These are phyloP conservation scores for Reticulitermes lucifugus DNA, from an alignment of 2,888 invertebrate genomes.

Conservation along the genomic window DNA sequence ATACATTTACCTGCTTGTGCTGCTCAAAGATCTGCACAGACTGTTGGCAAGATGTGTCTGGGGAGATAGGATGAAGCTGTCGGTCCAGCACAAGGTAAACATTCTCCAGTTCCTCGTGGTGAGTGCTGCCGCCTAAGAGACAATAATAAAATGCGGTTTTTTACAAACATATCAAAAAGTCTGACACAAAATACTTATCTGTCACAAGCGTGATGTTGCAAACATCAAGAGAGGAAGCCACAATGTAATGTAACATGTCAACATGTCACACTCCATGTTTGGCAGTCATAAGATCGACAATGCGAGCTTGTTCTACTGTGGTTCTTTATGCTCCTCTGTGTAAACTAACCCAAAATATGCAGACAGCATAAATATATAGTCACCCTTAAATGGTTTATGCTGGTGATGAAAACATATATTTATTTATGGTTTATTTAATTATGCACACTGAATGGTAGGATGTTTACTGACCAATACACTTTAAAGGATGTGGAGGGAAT, in stretches of 20 bases:
- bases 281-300: background rate
- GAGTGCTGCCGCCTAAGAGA: slow-evolving; percentile 49
- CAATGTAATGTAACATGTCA: too few species aligned
- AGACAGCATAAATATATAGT: too few species aligned
- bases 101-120: slow-evolving; percentile 72
- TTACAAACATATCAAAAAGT: background rate
- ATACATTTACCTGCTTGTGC: slow-evolving; percentile 71
- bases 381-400: too few species aligned
- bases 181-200: background rate
- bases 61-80: slow-evolving; percentile 85
- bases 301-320: background rate
- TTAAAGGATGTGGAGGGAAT: too few species aligned
- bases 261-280: too few species aligned
- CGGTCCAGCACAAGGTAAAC: slow-evolving; percentile 84
- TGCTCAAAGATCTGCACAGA: slow-evolving; percentile 90
- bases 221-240: too few species aligned
- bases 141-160: background rate
- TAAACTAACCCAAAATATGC: background rate
- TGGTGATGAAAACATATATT: too few species aligned
- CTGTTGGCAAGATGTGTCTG: slow-evolving; percentile 78
- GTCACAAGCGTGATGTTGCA: background rate
- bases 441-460: too few species aligned
- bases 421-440: too few species aligned
- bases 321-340: background rate
- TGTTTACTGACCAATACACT: too few species aligned